Evolutionary conservation across 2,888 invertebrate species (phyloP).

Genomic region (Diarsia brunnea): DNA sequence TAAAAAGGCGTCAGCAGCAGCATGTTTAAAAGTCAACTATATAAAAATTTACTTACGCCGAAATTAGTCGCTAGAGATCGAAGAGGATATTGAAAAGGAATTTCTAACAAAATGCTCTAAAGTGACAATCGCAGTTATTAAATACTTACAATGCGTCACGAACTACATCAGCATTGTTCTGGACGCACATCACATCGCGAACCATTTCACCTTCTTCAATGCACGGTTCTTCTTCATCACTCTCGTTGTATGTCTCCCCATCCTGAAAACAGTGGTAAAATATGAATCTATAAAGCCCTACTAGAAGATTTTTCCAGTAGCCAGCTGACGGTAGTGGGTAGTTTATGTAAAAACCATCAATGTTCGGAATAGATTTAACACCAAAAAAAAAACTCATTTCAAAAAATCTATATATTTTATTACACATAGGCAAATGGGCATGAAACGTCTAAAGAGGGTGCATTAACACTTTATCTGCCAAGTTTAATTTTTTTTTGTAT

Average conservation of each 20-base stretch:
- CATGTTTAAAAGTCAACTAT: background rate
- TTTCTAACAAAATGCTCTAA: background rate
- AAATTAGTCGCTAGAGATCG: too few relatives aligned
- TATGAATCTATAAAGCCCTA: background rate
- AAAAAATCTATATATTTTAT: too few relatives aligned
- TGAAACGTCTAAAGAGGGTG: too few relatives aligned
- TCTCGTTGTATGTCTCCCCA: conserved; percentile 82
- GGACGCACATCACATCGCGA: conserved; percentile 91
- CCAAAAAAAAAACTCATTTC: too few relatives aligned
- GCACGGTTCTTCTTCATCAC: conserved; percentile 86
- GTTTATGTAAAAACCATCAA: background rate
- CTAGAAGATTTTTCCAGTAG: background rate
- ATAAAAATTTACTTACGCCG: too few relatives aligned
- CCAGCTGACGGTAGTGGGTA: background rate
- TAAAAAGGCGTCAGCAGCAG: background rate
- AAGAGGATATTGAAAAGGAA: background rate
- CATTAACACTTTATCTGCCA: background rate
- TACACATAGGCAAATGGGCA: too few relatives aligned
- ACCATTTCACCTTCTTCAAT: conserved; percentile 88
- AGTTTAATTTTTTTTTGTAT: too few relatives aligned
- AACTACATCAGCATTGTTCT: conserved; percentile 90
- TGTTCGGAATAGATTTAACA: too few relatives aligned
- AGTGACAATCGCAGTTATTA: background rate
- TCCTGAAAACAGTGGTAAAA: conserved; percentile 72
- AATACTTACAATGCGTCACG: conserved; percentile 88